A percentile compares a stretch with the other conserved stretches of the same genome.
Conservation (phyloP, 2,888 invertebrate genomes). For the Tolmerus cingulatus region DNA sequence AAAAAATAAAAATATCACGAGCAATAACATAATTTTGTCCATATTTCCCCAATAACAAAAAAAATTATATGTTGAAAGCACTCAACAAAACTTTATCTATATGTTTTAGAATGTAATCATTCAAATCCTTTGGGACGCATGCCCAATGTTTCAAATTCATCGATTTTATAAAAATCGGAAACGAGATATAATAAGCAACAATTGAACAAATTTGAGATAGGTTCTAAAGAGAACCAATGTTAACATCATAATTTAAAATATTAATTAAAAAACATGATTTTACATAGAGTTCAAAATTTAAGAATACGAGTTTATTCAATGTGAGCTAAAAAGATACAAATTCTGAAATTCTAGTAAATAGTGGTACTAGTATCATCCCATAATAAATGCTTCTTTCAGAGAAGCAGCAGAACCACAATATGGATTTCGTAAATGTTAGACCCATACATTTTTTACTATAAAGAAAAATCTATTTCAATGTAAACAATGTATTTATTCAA, state of each 20-base stretch:
- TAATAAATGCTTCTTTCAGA: background rate
- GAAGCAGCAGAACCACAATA: background rate
- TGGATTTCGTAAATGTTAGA: background rate
- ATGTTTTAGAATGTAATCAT: background rate
- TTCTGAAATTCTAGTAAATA: no score
- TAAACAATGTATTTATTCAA: background rate
- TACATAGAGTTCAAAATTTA: no score
- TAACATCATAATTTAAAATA: no score
- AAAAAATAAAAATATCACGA: background rate
- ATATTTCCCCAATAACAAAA: background rate
- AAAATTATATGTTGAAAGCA: background rate
- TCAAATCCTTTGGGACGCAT: background rate
- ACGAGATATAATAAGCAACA: no score
- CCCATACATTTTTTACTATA: background rate
- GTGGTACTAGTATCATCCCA: no score
- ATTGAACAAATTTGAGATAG: no score
- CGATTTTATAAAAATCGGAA: background rate
- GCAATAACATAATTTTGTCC: no score
- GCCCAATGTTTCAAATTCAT: background rate
- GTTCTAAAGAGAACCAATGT: no score
- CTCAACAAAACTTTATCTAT: background rate
- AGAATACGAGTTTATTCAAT: no score
- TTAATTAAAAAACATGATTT: no score
- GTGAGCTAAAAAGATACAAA: no score
- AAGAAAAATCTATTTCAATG: background rate